Base-by-base conservation (phyloP, 2,797 vertebrate species). In the Anguilla marmorata region DNA sequence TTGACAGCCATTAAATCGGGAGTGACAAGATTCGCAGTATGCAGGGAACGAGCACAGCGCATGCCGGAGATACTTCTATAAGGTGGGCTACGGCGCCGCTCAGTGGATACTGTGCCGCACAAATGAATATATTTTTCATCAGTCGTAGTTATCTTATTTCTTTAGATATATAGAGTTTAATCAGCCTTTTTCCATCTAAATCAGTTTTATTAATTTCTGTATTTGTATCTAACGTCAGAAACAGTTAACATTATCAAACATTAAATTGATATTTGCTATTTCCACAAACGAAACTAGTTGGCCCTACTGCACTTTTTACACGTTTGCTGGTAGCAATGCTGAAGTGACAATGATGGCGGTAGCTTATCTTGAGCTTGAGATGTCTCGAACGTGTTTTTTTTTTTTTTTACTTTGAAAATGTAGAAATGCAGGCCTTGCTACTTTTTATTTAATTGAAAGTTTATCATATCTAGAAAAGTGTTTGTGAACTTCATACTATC, bases 1-100 rank as follows among this genome's bases (percentile, higher is more conserved):
- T 96, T 96, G 97, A 97, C 97, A 98, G 96, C 97, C 97, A 95
- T 97, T 97, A 97, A 97, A 97, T 97, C 96, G 96, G 95, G 94
- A 97, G 94, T 96, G 96, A 97, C 96, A 96, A 95, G 91, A 85
- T 21, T 48, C 60, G 63, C 82, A 37, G 48, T 56, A 56, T 24
- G 12, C 21, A 24, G 56, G 21, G 33, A 58, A 24, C 30, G 30
- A 3, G 30, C 50, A 7, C 19, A 79, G 72, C 14, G 37, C 21
- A 63, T 48, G 41, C 56, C 86, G 63, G 2, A 27, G 8, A 27
- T 50, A 16, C 60, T 88, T 72, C 52, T 27, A 88, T 88, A 90
- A 86, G 89, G 91, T 91, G 95, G 96, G 92, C 95, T 95, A 93
- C 94, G 93, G 96, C 96, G 96, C 95, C 96, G 90, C 95, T 92